Evolutionary conservation across 2,888 invertebrate genomes (phyloP).

Genomic region (Phaedon cochleariae): DNA sequence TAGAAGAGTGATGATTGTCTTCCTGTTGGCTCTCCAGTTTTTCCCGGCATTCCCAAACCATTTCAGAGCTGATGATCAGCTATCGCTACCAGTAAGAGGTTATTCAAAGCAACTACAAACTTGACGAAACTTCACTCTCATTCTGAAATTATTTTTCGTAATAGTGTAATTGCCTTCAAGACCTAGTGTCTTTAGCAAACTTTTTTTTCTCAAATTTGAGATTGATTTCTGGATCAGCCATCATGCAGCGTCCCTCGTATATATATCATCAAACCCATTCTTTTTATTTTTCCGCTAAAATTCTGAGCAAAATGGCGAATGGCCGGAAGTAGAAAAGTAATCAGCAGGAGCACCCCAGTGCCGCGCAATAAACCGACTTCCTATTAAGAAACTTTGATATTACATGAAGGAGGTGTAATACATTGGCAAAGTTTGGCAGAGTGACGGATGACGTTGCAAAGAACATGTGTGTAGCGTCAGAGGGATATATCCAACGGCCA

Average conservation of each 20-base stretch:
- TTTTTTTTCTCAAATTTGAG: no score
- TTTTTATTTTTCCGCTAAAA: conserved; percentile 24
- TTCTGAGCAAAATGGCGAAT: conserved; percentile 24
- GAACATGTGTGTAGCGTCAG: conserved; percentile 45
- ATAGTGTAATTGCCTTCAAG: no score
- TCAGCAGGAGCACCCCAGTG: conserved; percentile 30
- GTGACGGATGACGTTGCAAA: conserved; percentile 54
- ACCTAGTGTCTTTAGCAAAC: no score
- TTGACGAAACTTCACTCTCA: no score
- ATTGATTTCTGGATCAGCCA: no score
- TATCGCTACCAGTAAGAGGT: no score
- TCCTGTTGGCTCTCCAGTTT: no score
- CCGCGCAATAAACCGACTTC: conserved; percentile 49
- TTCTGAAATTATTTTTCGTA: no score
- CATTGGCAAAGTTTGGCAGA: conserved; percentile 59
- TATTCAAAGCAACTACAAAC: no score
- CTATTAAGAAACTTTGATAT: conserved; percentile 59
- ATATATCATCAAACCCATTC: neutral
- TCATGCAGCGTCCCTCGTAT: neutral
- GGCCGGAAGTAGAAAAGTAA: conserved; percentile 37
- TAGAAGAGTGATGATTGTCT: no score
- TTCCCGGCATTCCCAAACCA: no score
- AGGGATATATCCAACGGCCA: neutral
- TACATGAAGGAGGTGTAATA: conserved; percentile 55
- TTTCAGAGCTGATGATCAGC: no score